Evolutionary conservation across 2,797 vertebrate species (phyloP).

Genomic region (Lacerta agilis): DNA sequence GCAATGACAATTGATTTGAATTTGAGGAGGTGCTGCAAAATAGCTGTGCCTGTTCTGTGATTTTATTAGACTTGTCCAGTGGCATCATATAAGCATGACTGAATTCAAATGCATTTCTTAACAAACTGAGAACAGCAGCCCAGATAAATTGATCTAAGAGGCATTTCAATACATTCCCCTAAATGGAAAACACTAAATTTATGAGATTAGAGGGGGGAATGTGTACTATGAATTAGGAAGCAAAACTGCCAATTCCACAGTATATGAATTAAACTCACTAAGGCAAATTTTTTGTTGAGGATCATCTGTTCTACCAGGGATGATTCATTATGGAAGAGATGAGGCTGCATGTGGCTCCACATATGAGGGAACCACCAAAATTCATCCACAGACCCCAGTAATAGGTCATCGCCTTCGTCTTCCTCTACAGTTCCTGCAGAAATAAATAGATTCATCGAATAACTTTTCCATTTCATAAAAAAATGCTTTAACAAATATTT

Average conservation of each 20-base stretch:
- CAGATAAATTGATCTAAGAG: background rate
- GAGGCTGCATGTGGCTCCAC: slow-evolving; percentile 97
- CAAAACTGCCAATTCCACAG: background rate
- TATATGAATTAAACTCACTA: slow-evolving; percentile 80
- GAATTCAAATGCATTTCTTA: background rate
- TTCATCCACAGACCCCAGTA: slow-evolving; percentile 88
- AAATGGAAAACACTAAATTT: background rate
- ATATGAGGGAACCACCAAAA: slow-evolving; percentile 98
- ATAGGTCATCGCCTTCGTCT: slow-evolving; percentile 90
- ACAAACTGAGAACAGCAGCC: background rate
- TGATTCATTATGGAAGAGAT: slow-evolving; percentile 93
- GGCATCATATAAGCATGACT: background rate
- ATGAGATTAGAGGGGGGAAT: background rate
- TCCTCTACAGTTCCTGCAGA: slow-evolving; percentile 86
- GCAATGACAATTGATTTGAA: background rate
- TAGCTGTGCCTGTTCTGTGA: background rate
- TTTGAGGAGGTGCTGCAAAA: background rate
- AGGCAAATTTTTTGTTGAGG: slow-evolving; percentile 93
- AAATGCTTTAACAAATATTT: background rate
- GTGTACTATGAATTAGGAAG: background rate
- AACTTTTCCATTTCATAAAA: background rate
- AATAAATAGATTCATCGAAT: background rate
- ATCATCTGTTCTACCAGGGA: slow-evolving; percentile 94
- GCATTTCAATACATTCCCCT: background rate
- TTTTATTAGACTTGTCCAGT: background rate